Evolutionary conservation across 2,797 vertebrate genomes (phyloP).

Genomic region (Megaceryle alcyon): DNA sequence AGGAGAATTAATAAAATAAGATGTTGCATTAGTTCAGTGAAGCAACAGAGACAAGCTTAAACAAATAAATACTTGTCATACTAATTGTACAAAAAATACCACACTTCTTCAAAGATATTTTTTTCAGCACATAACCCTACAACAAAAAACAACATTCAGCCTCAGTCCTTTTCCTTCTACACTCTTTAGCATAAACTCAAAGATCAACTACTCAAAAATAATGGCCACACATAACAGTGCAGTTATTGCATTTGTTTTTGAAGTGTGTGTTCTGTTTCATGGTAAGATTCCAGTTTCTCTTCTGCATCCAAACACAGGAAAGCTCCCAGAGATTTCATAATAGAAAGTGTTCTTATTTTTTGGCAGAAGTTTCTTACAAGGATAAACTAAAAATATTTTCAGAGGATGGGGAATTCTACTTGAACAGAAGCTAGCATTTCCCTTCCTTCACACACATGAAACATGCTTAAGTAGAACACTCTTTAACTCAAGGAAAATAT

Average conservation of each 20-base stretch:
- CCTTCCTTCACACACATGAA: neutral
- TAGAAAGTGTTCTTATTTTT: neutral
- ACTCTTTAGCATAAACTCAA: neutral
- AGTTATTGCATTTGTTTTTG: neutral
- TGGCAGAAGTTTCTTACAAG: neutral
- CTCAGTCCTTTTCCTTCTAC: neutral
- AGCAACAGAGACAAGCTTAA: neutral
- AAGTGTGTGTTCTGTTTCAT: neutral
- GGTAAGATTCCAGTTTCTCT: neutral
- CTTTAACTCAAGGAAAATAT: neutral
- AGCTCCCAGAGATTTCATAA: neutral
- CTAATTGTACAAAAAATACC: rapidly evolving
- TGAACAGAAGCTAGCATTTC: neutral
- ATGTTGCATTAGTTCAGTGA: neutral
- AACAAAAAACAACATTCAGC: neutral
- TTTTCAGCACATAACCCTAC: neutral
- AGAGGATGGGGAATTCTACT: neutral
- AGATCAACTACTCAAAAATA: neutral
- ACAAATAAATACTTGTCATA: neutral
- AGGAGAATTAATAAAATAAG: neutral
- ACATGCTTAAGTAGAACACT: neutral
- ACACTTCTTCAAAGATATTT: neutral
- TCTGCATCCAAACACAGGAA: neutral
- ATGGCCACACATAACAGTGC: rapidly evolving
- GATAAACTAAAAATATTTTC: neutral